Evolutionary conservation across 2,113 vertebrate species (phyloP).

Genomic region (Cricetomys ansorgei): DNA sequence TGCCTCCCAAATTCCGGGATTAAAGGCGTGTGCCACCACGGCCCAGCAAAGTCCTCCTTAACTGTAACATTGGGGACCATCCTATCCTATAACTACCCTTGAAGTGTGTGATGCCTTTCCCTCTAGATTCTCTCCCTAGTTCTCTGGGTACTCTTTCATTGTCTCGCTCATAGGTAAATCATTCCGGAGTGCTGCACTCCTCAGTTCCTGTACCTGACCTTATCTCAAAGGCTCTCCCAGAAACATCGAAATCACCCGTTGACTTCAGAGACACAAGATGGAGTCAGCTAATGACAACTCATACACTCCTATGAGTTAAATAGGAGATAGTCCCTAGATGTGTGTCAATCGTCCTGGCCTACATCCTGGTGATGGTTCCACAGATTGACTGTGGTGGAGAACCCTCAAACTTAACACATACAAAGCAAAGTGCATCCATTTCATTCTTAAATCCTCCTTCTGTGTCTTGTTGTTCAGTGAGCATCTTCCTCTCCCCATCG

Average conservation of each 20-base stretch:
- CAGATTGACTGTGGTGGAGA: not conserved
- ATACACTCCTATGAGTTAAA: not conserved
- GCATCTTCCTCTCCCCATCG: not conserved
- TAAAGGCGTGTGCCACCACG: no score
- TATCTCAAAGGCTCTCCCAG: not conserved
- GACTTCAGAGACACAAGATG: slow-evolving; percentile 30
- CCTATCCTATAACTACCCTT: not conserved
- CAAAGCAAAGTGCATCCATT: not conserved
- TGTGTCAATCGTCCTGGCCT: not conserved
- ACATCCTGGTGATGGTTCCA: not conserved
- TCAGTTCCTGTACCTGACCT: not conserved
- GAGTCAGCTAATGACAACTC: not conserved
- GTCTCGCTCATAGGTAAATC: not conserved
- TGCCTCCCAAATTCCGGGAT: no score
- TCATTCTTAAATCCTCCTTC: not conserved
- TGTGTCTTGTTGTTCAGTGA: not conserved
- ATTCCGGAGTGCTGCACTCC: not conserved
- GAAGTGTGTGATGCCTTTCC: not conserved
- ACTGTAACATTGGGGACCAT: not conserved
- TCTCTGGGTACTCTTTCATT: not conserved
- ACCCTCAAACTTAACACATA: not conserved
- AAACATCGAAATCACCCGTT: slow-evolving; percentile 16
- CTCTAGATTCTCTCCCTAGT: not conserved
- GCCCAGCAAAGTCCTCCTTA: not conserved
- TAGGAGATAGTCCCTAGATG: not conserved